Evolutionary conservation across 2,888 invertebrate species (phyloP), one percentile per base, ranked within the genome.

Genomic region (Aspidiotus rigidus): DNA sequence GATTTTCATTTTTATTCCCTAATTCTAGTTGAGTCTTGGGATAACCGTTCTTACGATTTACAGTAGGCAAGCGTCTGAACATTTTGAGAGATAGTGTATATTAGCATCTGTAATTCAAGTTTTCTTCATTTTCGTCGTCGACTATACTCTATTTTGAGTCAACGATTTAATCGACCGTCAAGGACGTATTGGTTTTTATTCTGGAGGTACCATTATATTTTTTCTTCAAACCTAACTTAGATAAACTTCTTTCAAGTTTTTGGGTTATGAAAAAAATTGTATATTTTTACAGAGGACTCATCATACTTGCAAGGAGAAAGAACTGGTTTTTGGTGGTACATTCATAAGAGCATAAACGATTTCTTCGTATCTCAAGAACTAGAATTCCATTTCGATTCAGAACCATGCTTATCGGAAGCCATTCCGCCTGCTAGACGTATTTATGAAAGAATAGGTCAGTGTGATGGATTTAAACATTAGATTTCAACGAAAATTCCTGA

Each of bases 121-220:
- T 13, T 78, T 83, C 40, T 84, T 87, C 60, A 87, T 90, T 75
- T 85, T 93, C 76, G 78, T 84, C 17, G 83, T 86, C 2, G 93
- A 94, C 78, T 90, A 88, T 76, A 83, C 86, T 28, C 78, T 93
- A 0, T 91, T 83, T 76, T 90, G 90, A 87, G 80, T 92, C n/a
- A 77, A 93, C 64, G 76, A 76, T 64, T 77, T 80, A 61, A 79
- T 84, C 42, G 75, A 79, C 61, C 75, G 76, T 71, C 79, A 83
- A 72, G 81, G 79, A 72, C 79, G 74, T 7, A 69, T 72, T 49
- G 42, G 69, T 9, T 67, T 70, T 5, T 60, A 70, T 17, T 61
- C 71, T n/a, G 72, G 70, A 49, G 49, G 49, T 49, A 49, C 1
- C 49, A 2, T 28, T 5, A 28, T 3, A 28, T 28, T 28, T 28